Evolutionary conservation across 2,113 vertebrate genomes (phyloP).

Genomic region (Aptenodytes forsteri): DNA sequence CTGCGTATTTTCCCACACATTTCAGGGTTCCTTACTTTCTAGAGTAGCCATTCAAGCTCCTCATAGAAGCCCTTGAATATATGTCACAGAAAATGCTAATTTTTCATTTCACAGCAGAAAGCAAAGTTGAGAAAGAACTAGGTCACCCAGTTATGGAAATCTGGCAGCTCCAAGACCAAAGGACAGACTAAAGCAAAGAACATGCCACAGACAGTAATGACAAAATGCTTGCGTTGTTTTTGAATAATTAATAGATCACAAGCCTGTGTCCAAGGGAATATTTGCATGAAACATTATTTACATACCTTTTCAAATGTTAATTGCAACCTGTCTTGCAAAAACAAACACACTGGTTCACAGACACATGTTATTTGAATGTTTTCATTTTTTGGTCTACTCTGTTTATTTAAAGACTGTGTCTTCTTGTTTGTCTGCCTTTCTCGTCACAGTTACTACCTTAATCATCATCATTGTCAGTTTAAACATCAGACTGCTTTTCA

Average conservation of each 20-base stretch:
- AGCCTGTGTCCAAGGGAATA: not conserved
- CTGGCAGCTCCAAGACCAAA: conserved; percentile 31
- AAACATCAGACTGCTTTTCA: not conserved
- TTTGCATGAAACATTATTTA: conserved; percentile 37
- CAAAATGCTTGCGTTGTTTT: not conserved
- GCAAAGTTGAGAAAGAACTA: conserved; percentile 5
- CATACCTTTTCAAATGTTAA: not conserved
- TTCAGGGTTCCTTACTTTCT: not conserved
- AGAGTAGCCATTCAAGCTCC: not conserved
- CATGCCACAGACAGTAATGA: conserved; percentile 8
- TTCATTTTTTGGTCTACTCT: not conserved
- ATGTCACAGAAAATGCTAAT: conserved; percentile 7
- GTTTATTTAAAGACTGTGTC: not conserved
- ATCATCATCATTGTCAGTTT: not conserved
- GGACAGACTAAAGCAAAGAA: conserved; percentile 40
- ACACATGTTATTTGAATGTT: not conserved
- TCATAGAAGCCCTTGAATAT: not conserved
- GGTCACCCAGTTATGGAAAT: conserved; percentile 58
- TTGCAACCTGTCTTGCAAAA: conserved; percentile 8
- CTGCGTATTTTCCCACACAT: not conserved
- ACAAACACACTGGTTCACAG: not conserved
- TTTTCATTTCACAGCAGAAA: conserved; percentile 31
- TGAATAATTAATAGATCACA: not conserved
- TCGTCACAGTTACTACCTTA: not conserved
- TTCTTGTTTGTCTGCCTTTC: not conserved